Percentiles rank a stretch among this genome's conserved stretches.
Conservation (phyloP, 2,888 invertebrate genomes). For the Carpatolechia fugitivella region DNA sequence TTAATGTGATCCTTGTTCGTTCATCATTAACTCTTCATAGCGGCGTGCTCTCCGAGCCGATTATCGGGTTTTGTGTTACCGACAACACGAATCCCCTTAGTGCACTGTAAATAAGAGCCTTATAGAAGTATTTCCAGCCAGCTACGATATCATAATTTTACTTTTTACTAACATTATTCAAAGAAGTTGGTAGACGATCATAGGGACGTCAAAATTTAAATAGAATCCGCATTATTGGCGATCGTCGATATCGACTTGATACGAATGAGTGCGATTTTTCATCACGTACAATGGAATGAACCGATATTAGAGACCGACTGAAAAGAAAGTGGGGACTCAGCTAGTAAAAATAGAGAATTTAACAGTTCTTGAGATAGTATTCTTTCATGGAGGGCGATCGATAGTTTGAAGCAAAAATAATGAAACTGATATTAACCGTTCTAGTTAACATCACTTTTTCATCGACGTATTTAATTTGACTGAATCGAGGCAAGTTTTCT, state of each 20-base stretch:
- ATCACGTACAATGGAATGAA: conserved; percentile 28
- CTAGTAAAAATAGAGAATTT: neutral
- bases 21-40: conserved; percentile 49
- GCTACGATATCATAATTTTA: too few species aligned
- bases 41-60: conserved; percentile 35
- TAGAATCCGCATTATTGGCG: conserved; percentile 38
- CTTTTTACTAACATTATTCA: conserved; percentile 23
- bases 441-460: neutral
- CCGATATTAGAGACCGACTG: conserved; percentile 10
- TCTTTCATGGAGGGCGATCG: neutral
- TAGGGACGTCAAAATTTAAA: conserved; percentile 41
- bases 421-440: neutral
- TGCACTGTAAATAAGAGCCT: neutral
- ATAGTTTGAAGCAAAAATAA: neutral
- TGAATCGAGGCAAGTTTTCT: too few species aligned
- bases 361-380: neutral
- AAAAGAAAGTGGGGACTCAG: neutral
- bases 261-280: conserved; percentile 33
- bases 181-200: conserved; percentile 28
- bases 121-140: too few species aligned
- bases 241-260: conserved; percentile 11
- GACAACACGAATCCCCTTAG: conserved; percentile 13
- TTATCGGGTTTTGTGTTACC: conserved; percentile 27
- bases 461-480: too few species aligned
- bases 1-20: too few species aligned